These are phyloP conservation scores for Mesocricetus auratus DNA, from an alignment of 2,113 vertebrate genomes.

Conservation along the genomic window DNA sequence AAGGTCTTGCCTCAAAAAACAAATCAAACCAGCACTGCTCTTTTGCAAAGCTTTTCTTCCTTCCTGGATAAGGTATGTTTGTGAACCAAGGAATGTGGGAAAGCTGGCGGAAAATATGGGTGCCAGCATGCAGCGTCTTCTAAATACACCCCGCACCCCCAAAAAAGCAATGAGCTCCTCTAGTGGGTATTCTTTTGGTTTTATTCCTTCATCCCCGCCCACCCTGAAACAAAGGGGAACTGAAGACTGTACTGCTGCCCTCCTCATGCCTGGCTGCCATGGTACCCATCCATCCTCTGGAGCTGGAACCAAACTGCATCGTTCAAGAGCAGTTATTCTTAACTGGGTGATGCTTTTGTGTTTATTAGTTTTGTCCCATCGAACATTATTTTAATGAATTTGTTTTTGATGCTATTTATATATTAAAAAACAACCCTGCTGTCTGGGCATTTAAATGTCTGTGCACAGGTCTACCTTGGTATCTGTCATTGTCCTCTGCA, in stretches of 20 bases:
- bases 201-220: neutral
- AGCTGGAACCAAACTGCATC: no score
- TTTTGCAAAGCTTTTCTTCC: neutral
- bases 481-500: neutral
- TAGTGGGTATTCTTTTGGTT: neutral
- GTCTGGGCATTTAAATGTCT: neutral
- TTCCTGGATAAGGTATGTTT: neutral
- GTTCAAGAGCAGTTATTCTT: neutral
- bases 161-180: neutral
- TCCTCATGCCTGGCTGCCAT: neutral
- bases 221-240: neutral
- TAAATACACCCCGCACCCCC: neutral
- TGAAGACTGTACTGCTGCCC: no score
- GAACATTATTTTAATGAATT: neutral
- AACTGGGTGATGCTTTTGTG: neutral
- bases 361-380: neutral
- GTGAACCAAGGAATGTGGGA: neutral
- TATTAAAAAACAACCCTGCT: neutral
- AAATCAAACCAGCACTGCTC: neutral
- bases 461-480: neutral
- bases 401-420: neutral
- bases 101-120: neutral
- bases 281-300: neutral
- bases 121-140: neutral
- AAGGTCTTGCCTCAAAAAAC: neutral